These are phyloP conservation scores for Macrotis lagotis DNA, from an alignment of 2,113 vertebrate species.

Conservation along the genomic window DNA sequence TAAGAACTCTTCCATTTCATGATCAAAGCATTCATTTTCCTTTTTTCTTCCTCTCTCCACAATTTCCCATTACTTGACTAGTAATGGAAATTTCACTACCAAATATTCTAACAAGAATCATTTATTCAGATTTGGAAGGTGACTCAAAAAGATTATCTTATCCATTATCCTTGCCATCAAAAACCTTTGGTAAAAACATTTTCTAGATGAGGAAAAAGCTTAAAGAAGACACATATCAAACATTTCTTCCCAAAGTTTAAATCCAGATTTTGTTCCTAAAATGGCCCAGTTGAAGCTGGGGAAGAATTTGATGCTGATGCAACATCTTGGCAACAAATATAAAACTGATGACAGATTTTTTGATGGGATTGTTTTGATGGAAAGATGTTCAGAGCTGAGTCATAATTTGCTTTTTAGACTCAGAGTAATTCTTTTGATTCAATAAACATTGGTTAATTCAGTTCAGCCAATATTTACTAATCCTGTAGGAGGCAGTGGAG, in stretches of 20 bases:
- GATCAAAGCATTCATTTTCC: neutral
- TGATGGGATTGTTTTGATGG: neutral
- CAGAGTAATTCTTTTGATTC: neutral
- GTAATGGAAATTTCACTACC: neutral
- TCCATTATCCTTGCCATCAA: neutral
- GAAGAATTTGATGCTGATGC: neutral
- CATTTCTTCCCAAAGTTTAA: neutral
- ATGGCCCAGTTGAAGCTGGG: too few relatives aligned
- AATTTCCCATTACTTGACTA: neutral
- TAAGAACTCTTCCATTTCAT: neutral
- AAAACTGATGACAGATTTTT: neutral
- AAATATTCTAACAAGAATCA: neutral
- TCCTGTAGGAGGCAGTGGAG: neutral
- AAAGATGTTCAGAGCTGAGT: neutral
- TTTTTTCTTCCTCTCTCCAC: fast-evolving
- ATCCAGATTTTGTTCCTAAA: neutral
- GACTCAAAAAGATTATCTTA: neutral
- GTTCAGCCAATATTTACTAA: neutral
- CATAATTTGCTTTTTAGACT: neutral
- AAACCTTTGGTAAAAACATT: neutral
- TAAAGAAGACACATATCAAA: neutral
- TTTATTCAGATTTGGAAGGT: neutral
- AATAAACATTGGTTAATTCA: neutral
- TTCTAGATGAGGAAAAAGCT: neutral
- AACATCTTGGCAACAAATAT: neutral